Conservation (phyloP, 2,888 invertebrate genomes). For the Mycalesis mineus region DNA sequence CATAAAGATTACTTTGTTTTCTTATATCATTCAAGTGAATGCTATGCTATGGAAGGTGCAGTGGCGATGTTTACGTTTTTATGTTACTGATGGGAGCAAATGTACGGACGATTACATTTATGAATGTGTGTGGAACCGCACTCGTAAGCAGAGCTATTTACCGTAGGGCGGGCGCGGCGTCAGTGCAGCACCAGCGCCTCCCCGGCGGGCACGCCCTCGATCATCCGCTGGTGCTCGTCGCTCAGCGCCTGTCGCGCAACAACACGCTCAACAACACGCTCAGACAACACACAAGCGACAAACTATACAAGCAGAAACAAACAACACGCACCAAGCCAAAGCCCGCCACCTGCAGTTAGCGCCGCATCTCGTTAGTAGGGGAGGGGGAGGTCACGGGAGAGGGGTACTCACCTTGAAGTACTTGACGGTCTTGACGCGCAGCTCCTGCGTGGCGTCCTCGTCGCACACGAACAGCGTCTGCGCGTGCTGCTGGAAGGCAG, state of each 20-base stretch:
- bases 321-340: too few relatives aligned
- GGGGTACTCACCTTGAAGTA: constrained; percentile 90
- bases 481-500: constrained; percentile 97
- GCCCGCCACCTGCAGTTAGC: too few relatives aligned
- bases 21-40: too few relatives aligned
- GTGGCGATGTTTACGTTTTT: too few relatives aligned
- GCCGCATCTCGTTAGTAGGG: too few relatives aligned
- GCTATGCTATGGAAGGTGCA: too few relatives aligned
- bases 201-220: constrained; percentile 67
- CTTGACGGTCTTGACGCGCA: constrained; percentile 98
- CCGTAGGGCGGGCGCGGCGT: constrained; percentile 22
- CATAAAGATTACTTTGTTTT: too few relatives aligned
- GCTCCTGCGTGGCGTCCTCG: constrained; percentile 97
- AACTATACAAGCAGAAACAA: too few relatives aligned
- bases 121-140: too few relatives aligned
- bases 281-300: not conserved
- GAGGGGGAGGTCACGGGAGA: too few relatives aligned
- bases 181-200: constrained; percentile 64
- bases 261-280: constrained; percentile 29
- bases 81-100: too few relatives aligned
- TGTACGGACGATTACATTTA: too few relatives aligned
- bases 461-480: constrained; percentile 96
- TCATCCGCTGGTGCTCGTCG: constrained; percentile 90
- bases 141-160: not conserved
- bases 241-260: constrained; percentile 83